Conservation (phyloP, 2,888 invertebrate genomes). For the Sicus ferrugineus region DNA sequence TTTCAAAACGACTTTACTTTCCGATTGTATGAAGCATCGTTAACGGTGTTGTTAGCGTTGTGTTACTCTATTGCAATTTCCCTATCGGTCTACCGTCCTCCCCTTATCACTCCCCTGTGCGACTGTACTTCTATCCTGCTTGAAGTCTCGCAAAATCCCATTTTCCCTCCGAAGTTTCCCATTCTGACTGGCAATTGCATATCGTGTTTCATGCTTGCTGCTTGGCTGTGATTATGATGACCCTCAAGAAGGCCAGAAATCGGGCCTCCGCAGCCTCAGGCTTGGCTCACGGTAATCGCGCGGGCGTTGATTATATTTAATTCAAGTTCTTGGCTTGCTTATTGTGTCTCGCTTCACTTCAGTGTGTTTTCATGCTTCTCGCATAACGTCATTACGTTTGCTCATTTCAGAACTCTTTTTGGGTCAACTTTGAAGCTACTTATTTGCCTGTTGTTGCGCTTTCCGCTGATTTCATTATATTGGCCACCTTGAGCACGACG, state of each 20-base stretch:
- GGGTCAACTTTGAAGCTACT: constrained; percentile 24
- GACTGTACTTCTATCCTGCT: constrained; percentile 1
- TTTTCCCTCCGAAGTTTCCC: background rate
- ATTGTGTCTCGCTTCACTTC: background rate
- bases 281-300: background rate
- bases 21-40: background rate
- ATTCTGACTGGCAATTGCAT: background rate
- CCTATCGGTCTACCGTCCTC: background rate
- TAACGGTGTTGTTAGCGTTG: background rate
- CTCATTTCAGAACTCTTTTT: constrained; percentile 17
- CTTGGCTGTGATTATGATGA: background rate
- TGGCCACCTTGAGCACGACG: constrained; percentile 33
- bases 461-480: constrained; percentile 34
- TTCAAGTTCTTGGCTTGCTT: background rate
- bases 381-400: constrained; percentile 17
- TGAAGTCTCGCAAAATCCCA: constrained; percentile 24
- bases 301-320: background rate
- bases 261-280: constrained; percentile 5
- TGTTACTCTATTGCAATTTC: background rate
- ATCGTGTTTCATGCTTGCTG: background rate
- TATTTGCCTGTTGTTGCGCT: constrained; percentile 2
- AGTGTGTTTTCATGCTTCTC: background rate
- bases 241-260: constrained; percentile 17
- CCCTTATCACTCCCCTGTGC: no score
- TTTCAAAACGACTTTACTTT: no score